A percentile compares a stretch with the other conserved stretches of the same genome.
These are phyloP conservation scores for Palythoa grandis DNA, from an alignment of 92 coral and sea anemone species.

Conservation along the genomic window DNA sequence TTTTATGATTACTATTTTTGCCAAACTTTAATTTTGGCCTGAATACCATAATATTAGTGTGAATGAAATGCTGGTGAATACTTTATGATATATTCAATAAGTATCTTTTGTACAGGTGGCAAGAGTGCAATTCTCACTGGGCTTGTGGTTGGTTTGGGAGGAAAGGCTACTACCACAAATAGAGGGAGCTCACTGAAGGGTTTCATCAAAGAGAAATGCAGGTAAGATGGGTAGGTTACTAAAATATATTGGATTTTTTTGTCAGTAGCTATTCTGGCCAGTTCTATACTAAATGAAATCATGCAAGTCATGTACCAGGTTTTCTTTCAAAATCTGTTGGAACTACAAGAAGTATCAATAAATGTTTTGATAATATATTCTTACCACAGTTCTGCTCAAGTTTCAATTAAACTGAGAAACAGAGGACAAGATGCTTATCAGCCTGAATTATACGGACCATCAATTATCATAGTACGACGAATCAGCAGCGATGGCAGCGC, in stretches of 20 bases:
- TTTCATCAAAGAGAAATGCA: constrained; percentile 90
- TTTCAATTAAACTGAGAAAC: constrained; percentile 80
- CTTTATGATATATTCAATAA: background rate
- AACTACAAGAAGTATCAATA: no score
- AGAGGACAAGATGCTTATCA: constrained; percentile 91
- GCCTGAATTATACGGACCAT: constrained; percentile 73
- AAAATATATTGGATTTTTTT: no score
- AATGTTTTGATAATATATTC: background rate
- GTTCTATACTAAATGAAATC: no score
- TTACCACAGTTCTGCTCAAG: constrained; percentile 65
- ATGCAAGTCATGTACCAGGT: no score
- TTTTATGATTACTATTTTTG: no score
- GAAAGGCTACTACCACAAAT: constrained; percentile 88
- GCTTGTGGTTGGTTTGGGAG: constrained; percentile 94
- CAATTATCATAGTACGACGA: constrained; percentile 80
- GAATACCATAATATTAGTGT: no score
- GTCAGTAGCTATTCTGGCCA: no score
- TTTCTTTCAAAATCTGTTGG: no score
- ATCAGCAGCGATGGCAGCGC: constrained; percentile 88
- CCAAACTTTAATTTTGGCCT: no score
- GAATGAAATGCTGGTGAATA: no score
- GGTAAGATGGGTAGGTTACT: constrained; percentile 39
- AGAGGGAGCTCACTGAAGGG: constrained; percentile 95
- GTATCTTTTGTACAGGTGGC: constrained; percentile 71
- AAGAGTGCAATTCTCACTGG: constrained; percentile 99